Conservation (phyloP, 2,797 vertebrate species). For the Mus minutoides region DNA sequence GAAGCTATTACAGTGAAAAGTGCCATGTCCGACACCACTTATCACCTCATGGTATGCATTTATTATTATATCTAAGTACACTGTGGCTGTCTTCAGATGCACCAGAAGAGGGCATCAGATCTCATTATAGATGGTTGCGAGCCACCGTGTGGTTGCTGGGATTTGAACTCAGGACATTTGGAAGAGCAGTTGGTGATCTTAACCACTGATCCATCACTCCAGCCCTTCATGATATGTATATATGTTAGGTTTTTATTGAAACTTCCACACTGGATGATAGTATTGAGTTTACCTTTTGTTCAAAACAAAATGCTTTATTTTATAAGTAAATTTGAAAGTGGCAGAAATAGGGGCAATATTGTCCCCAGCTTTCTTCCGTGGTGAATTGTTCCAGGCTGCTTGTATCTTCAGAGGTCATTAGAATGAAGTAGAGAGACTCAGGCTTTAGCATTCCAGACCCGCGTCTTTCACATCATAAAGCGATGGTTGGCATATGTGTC, state of each 20-base stretch:
- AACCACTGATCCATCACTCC: too few relatives aligned
- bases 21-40: neutral
- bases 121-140: too few relatives aligned
- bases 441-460: neutral
- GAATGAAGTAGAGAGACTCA: neutral
- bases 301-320: conserved; percentile 34
- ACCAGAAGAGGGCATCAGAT: too few relatives aligned
- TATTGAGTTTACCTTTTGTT: neutral
- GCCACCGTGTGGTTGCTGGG: too few relatives aligned
- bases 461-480: neutral
- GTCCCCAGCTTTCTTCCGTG: neutral
- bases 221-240: neutral
- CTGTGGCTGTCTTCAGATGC: too few relatives aligned
- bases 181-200: too few relatives aligned
- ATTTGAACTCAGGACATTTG: too few relatives aligned
- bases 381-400: neutral
- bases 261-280: neutral
- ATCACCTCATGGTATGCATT: neutral
- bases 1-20: conserved; percentile 37
- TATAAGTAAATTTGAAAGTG: neutral
- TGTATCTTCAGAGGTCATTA: neutral
- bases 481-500: neutral
- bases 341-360: neutral
- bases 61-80: too few relatives aligned
- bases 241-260: conserved; percentile 31